These are phyloP conservation scores for Epizoanthus illoricatus DNA, from an alignment of 92 coral and sea anemone species.

Conservation along the genomic window DNA sequence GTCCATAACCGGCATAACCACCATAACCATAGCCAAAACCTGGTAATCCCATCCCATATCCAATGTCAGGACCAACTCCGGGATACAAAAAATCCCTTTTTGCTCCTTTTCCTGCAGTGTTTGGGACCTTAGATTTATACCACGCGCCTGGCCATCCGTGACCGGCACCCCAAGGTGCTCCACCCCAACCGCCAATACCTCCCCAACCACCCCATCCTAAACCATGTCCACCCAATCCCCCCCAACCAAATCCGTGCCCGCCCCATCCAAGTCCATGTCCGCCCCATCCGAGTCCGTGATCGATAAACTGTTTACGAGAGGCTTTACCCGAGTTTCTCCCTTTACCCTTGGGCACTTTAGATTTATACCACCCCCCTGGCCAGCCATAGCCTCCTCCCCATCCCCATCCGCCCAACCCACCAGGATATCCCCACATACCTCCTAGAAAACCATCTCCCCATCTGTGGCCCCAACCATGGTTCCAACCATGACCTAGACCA, in stretches of 20 bases:
- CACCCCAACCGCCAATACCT: slow-evolving; percentile 49
- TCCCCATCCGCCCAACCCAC: slow-evolving; percentile 22
- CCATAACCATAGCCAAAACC: slow-evolving; percentile 22
- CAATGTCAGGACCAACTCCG: slow-evolving; percentile 49
- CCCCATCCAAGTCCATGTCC: slow-evolving; percentile 37
- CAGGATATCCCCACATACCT: slow-evolving; percentile 42
- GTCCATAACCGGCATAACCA: neutral
- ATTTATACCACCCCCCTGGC: slow-evolving; percentile 50
- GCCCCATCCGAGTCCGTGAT: slow-evolving; percentile 28
- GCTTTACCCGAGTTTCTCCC: slow-evolving; percentile 9
- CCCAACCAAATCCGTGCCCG: slow-evolving; percentile 39
- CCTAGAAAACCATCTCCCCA: slow-evolving; percentile 55
- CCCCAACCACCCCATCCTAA: slow-evolving; percentile 49
- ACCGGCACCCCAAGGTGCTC: slow-evolving; percentile 62
- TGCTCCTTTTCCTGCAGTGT: slow-evolving; percentile 13
- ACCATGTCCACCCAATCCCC: slow-evolving; percentile 69
- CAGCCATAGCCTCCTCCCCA: slow-evolving; percentile 57
- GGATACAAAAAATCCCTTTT: slow-evolving; percentile 40
- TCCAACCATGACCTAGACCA: slow-evolving; percentile 52
- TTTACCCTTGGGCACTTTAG: slow-evolving; percentile 48
- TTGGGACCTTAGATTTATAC: slow-evolving; percentile 69
- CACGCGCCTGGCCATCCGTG: slow-evolving; percentile 91
- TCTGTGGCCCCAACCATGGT: slow-evolving; percentile 36
- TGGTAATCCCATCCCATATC: slow-evolving; percentile 48
- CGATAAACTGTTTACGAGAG: slow-evolving; percentile 60